Conservation (phyloP, 2,797 vertebrate genomes). For the Malurus leucopterus region DNA sequence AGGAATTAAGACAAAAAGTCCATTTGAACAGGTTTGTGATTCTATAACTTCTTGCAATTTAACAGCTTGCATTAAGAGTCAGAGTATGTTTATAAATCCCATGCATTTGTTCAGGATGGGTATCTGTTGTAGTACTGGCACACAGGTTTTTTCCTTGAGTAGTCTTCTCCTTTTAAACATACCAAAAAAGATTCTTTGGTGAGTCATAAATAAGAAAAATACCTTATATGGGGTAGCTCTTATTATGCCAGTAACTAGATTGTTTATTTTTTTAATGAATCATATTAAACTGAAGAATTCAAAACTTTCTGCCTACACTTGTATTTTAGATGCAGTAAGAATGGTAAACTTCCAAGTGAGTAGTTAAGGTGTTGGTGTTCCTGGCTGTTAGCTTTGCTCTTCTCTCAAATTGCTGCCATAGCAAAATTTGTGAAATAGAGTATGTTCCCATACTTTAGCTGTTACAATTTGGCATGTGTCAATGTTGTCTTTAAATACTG, state of each 20-base stretch:
- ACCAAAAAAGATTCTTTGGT: neutral
- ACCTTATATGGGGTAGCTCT: neutral
- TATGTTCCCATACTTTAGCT: neutral
- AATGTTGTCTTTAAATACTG: neutral
- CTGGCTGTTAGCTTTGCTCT: neutral
- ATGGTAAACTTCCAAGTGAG: neutral
- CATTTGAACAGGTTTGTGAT: slow-evolving; percentile 92
- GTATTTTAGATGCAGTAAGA: neutral
- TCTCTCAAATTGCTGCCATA: neutral
- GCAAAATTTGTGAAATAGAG: neutral
- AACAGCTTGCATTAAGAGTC: neutral
- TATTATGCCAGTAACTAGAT: neutral
- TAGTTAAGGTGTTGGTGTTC: neutral
- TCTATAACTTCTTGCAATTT: neutral
- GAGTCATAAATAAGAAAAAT: neutral
- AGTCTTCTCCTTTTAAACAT: neutral
- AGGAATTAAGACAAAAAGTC: slow-evolving; percentile 97
- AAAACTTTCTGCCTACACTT: neutral
- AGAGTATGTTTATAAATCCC: neutral
- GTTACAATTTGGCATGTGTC: neutral
- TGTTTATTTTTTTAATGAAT: neutral
- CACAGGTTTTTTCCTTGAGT: neutral
- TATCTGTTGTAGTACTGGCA: neutral
- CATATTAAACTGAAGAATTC: neutral
- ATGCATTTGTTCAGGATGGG: neutral